Evolutionary conservation across 1,140 invertebrate species (phyloP).

Genomic region (Ceratina japonica): DNA sequence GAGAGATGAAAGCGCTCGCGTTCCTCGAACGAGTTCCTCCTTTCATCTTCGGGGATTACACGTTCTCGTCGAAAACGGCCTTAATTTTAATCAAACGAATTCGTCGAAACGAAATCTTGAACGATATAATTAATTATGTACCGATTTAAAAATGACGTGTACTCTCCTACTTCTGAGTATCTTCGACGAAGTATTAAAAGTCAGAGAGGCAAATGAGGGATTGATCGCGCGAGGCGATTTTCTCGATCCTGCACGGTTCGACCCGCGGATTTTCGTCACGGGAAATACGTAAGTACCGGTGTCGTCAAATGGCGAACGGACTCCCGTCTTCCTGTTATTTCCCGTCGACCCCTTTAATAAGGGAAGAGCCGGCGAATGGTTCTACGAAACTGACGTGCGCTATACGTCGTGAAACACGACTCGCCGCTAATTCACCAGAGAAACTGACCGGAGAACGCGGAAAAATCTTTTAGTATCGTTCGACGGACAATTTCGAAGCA

Average conservation of each 20-base stretch:
- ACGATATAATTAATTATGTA: too few species aligned
- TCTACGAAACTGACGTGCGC: background rate
- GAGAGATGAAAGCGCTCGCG: background rate
- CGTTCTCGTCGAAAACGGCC: too few species aligned
- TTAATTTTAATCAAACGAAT: too few species aligned
- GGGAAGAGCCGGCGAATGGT: background rate
- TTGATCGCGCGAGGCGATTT: slow-evolving; percentile 1
- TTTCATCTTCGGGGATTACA: too few species aligned
- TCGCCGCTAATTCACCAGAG: background rate
- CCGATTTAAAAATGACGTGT: too few species aligned
- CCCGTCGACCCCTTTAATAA: slow-evolving; percentile 6
- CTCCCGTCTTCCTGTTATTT: slow-evolving; percentile 8
- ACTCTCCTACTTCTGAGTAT: too few species aligned
- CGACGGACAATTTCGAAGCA: too few species aligned
- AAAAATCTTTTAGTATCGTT: too few species aligned
- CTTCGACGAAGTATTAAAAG: too few species aligned
- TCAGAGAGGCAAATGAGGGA: background rate
- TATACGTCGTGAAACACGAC: background rate
- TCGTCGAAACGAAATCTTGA: too few species aligned
- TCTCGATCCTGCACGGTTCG: background rate
- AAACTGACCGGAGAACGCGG: background rate
- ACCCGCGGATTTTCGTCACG: background rate
- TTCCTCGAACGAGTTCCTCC: background rate
- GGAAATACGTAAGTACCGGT: background rate
- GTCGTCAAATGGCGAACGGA: background rate